phyloP scores from a whole-genome alignment of 2,113 vertebrate genomes.

The Platysteira castanea region DNA sequence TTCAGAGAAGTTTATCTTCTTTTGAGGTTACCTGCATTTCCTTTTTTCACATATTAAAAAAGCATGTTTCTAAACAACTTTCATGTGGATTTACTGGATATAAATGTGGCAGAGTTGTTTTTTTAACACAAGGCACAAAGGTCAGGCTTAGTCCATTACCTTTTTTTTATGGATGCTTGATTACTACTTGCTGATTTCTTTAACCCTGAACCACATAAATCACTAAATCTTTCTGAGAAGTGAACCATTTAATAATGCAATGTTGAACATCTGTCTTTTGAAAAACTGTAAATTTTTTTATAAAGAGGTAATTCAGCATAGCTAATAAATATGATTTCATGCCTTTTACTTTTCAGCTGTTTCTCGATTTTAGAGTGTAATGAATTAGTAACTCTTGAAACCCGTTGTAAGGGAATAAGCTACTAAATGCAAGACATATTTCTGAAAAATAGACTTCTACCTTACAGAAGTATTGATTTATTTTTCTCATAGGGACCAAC shows the following conservation, averaged over 20 bases:
- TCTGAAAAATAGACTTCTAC: background rate
- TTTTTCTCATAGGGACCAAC: background rate
- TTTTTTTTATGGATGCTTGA: constrained; percentile 8
- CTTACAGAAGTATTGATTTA: background rate
- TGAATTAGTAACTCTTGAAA: constrained; percentile 24
- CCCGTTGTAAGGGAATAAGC: background rate
- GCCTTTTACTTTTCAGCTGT: constrained; percentile 25
- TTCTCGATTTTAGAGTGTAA: constrained; percentile 23
- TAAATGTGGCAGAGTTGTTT: background rate
- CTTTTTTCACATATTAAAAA: background rate
- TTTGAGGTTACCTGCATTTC: background rate
- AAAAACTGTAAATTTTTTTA: constrained; percentile 53
- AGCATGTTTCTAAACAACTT: background rate
- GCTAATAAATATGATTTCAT: constrained; percentile 47
- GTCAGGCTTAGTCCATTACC: background rate
- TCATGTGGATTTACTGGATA: background rate
- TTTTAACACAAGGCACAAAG: background rate
- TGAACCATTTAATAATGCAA: constrained; percentile 10
- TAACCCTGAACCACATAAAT: constrained; percentile 32
- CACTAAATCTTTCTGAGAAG: constrained; percentile 16
- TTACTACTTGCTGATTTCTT: constrained; percentile 32
- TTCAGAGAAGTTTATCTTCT: background rate
- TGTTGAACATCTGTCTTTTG: constrained; percentile 45
- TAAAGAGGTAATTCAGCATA: constrained; percentile 33
- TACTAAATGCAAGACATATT: background rate